A percentile compares a stretch with the other conserved stretches of the same genome.
phyloP scores from a whole-genome alignment of 2,888 invertebrate species.

The Noctua janthe region DNA sequence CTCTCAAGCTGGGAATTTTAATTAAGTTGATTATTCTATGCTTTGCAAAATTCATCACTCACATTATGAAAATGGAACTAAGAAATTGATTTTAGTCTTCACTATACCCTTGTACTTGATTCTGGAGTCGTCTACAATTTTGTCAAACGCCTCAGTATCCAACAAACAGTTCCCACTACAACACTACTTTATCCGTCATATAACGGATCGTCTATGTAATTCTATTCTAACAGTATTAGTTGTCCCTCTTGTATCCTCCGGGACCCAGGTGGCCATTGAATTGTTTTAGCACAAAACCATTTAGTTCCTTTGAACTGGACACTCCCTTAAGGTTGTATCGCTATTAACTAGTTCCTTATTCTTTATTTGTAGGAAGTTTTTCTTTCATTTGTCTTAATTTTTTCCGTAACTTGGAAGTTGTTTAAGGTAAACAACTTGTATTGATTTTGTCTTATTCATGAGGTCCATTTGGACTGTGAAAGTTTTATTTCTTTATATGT shows the following conservation, averaged over 20 bases:
- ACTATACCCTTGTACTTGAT: too few relatives aligned
- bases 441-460: conserved; percentile 49
- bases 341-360: conserved; percentile 69
- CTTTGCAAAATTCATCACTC: not conserved
- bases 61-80: not conserved
- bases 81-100: not conserved
- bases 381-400: conserved; percentile 61
- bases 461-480: conserved; percentile 27
- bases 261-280: conserved; percentile 80
- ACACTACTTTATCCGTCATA: conserved; percentile 47
- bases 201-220: conserved; percentile 56
- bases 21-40: not conserved
- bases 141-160: not conserved
- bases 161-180: conserved; percentile 17
- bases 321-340: conserved; percentile 74
- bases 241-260: conserved; percentile 67
- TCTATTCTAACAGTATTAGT: conserved; percentile 66
- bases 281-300: conserved; percentile 78
- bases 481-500: conserved; percentile 14
- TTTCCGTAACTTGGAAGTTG: conserved; percentile 11
- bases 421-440: conserved; percentile 34
- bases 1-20: not conserved
- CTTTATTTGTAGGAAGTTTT: conserved; percentile 64
- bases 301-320: conserved; percentile 74
- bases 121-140: not conserved